Percentiles rank a stretch among this genome's conserved stretches.
Conservation (phyloP, 2,888 invertebrate genomes). For the Laspeyria flexula region DNA sequence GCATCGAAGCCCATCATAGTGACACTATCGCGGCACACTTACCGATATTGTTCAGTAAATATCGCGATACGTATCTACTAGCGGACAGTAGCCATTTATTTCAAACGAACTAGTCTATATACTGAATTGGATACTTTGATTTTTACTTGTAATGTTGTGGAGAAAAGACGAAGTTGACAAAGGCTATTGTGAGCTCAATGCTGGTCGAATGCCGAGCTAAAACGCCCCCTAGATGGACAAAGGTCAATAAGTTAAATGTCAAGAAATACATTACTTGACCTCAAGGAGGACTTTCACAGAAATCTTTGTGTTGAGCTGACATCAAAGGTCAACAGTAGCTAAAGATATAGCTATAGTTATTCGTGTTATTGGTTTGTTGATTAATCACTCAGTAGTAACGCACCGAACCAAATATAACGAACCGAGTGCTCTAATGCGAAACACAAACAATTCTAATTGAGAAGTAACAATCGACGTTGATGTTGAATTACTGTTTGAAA, state of each 20-base stretch:
- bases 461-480: constrained; percentile 45
- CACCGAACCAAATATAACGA: constrained; percentile 14
- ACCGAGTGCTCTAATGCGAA: constrained; percentile 34
- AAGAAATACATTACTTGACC: constrained; percentile 46
- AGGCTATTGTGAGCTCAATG: constrained; percentile 30
- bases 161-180: constrained; percentile 23
- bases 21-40: constrained; percentile 43
- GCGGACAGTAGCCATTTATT: constrained; percentile 42
- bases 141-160: constrained; percentile 14
- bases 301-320: constrained; percentile 22
- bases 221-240: constrained; percentile 30
- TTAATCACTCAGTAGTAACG: constrained; percentile 11
- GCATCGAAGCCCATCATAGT: constrained; percentile 32
- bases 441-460: constrained; percentile 57
- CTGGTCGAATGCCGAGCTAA: constrained; percentile 16
- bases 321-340: constrained; percentile 1
- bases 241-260: constrained; percentile 45
- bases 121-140: constrained; percentile 26
- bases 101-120: constrained; percentile 33
- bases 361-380: neutral
- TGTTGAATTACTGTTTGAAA: constrained; percentile 48
- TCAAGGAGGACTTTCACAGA: constrained; percentile 22
- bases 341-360: neutral
- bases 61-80: constrained; percentile 46
- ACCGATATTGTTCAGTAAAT: constrained; percentile 47